Evolutionary conservation across 2,113 vertebrate genomes (phyloP).

Genomic region (Colius striatus): DNA sequence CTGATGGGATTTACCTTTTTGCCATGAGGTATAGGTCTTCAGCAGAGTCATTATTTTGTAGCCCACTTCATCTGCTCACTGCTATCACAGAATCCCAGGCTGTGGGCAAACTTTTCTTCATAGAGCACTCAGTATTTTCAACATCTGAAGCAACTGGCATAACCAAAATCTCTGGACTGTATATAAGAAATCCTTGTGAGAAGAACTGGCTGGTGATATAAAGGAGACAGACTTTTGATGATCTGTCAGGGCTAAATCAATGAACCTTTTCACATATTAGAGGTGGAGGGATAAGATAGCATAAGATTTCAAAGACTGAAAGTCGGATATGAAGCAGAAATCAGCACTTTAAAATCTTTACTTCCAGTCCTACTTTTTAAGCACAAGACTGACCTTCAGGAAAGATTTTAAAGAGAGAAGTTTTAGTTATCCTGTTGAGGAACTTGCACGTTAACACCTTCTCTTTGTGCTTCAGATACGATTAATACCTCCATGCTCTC

Average conservation of each 20-base stretch:
- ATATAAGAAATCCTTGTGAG: background rate
- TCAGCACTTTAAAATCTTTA: background rate
- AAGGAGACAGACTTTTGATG: background rate
- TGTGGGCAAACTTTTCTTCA: background rate
- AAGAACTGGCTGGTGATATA: background rate
- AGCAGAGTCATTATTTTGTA: background rate
- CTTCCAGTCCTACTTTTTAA: background rate
- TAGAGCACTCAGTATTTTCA: background rate
- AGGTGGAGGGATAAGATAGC: background rate
- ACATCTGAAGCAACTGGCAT: background rate
- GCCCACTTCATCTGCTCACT: background rate
- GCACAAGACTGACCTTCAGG: background rate
- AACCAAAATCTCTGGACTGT: background rate
- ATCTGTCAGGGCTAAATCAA: background rate
- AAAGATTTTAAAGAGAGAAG: background rate
- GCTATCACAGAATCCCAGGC: background rate
- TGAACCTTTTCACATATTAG: background rate
- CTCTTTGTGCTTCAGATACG: background rate
- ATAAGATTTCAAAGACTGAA: background rate
- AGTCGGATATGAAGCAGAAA: background rate
- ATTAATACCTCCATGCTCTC: background rate
- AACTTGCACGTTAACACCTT: fast-evolving
- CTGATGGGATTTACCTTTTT: background rate
- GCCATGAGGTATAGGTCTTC: background rate
- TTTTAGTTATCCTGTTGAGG: background rate